Conservation (phyloP, 1,140 invertebrate genomes). For the Geopemphigus sp. region DNA sequence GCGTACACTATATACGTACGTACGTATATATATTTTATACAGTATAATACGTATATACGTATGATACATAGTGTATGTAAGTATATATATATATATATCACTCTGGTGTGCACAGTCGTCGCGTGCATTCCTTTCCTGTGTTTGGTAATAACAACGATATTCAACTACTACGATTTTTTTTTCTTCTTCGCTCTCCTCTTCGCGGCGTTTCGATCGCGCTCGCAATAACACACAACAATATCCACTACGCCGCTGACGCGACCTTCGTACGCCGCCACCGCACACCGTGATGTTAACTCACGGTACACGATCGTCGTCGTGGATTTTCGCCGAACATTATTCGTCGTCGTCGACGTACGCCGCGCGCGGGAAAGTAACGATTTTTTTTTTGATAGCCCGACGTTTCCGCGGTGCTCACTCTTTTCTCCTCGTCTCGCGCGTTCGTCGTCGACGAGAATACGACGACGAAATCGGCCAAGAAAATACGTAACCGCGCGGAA, state of each 20-base stretch:
- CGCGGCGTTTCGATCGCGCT: neutral
- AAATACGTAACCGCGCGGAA: too few relatives aligned
- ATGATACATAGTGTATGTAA: too few relatives aligned
- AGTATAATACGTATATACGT: slow-evolving; percentile 2
- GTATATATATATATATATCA: too few relatives aligned
- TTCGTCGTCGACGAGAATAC: too few relatives aligned
- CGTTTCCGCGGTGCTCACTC: too few relatives aligned
- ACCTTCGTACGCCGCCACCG: slow-evolving; percentile 11
- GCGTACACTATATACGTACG: too few relatives aligned
- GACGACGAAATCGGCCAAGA: too few relatives aligned
- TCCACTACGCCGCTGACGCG: neutral
- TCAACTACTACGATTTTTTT: slow-evolving; percentile 23
- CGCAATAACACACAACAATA: neutral
- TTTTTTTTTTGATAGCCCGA: too few relatives aligned
- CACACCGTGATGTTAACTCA: neutral
- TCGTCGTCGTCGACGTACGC: neutral
- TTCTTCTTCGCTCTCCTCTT: neutral
- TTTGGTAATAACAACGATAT: slow-evolving; percentile 31
- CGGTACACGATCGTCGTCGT: too few relatives aligned
- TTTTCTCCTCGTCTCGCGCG: too few relatives aligned
- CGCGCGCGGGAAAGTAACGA: too few relatives aligned
- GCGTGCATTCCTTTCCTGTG: slow-evolving; percentile 44
- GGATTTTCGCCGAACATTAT: neutral
- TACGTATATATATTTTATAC: neutral
- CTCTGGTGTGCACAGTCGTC: neutral